These are phyloP conservation scores for Saccostrea glomerata DNA, from an alignment of 1,140 invertebrate genomes.

Conservation along the genomic window DNA sequence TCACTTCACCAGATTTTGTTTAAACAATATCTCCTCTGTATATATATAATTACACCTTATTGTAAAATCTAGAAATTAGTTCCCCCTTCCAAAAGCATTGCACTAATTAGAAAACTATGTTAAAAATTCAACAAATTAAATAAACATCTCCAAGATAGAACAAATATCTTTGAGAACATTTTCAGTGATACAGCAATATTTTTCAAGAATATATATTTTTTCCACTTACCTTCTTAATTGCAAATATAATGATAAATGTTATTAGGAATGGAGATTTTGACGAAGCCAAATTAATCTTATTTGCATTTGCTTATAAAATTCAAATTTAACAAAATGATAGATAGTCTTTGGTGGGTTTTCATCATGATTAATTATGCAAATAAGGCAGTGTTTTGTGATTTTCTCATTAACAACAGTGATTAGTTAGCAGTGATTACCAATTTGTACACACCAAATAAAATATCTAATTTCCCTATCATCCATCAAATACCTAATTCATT, in stretches of 20 bases:
- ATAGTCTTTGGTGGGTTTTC: constrained; percentile 28
- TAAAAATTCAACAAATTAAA: constrained; percentile 16
- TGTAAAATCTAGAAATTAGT: constrained; percentile 18
- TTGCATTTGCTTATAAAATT: constrained; percentile 41
- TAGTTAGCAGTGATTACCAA: constrained; percentile 35
- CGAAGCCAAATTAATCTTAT: constrained; percentile 40
- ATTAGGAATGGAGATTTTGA: constrained; percentile 34
- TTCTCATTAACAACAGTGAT: constrained; percentile 43
- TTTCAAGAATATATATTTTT: not conserved
- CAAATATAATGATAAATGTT: constrained; percentile 26
- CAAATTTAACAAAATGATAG: constrained; percentile 45
- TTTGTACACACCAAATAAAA: constrained; percentile 32
- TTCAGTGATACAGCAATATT: constrained; percentile 5
- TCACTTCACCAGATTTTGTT: constrained; percentile 2
- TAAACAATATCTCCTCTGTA: constrained; percentile 23
- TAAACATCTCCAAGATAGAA: not conserved
- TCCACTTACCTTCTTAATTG: constrained; percentile 37
- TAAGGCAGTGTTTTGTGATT: constrained; percentile 25
- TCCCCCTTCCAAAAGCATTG: constrained; percentile 1
- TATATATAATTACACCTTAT: constrained; percentile 27
- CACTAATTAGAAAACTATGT: constrained; percentile 20
- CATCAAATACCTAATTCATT: constrained; percentile 40
- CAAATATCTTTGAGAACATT: not conserved
- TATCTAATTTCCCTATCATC: constrained; percentile 27
- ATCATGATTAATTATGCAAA: constrained; percentile 43